Evolutionary conservation across 2,113 vertebrate genomes (phyloP), one percentile per base, ranked within the genome.

Genomic region (Podilymbus podiceps): DNA sequence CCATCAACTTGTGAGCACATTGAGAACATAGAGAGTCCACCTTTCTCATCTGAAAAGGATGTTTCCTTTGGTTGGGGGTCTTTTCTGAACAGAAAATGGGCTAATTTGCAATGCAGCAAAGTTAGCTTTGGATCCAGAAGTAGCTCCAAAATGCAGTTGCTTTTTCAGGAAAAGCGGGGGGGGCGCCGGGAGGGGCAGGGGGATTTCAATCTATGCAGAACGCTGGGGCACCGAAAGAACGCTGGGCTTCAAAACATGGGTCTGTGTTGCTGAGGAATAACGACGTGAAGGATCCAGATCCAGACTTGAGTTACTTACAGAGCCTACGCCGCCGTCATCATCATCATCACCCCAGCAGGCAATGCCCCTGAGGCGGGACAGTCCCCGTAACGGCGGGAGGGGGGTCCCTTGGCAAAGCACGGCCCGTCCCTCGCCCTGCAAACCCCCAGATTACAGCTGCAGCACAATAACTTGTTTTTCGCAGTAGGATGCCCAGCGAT

Each of bases 291-390:
- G 28, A 8, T 4, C 67, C 12, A 5, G 8, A 15, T 1, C 56
- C 15, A 58, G 52, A 8, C 28, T 13, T 19, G 25, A 30, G 19
- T 19, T 11, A 12, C 16, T 23, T 23, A 17, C 8, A 11, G 63
- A 6, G 50, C 5, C 69, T n/a, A 0, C 2, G 8, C 44, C 53
- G 23, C 11, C 16, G n/a, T n/a, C n/a, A 0, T 5, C 44, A 15
- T 15, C 42, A 0, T 5, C 44, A 6, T 2, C 44, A 13, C 22
- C 49, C 40, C n/a, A 3, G 53, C 44, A 49, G 74, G 52, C 64
- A 25, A 18, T 0, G 1, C 3, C 62, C 38, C 58, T 5, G 8
- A 1, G 6, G 40, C 24, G 59, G 19, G 16, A 35, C 31, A 3
- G 27, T n/a, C 20, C 73, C 77, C 42, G 3, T 0, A 11, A 12